Evolutionary conservation across 2,113 vertebrate genomes (phyloP), one percentile per base, ranked within the genome.

Genomic region (Notothenia coriiceps): DNA sequence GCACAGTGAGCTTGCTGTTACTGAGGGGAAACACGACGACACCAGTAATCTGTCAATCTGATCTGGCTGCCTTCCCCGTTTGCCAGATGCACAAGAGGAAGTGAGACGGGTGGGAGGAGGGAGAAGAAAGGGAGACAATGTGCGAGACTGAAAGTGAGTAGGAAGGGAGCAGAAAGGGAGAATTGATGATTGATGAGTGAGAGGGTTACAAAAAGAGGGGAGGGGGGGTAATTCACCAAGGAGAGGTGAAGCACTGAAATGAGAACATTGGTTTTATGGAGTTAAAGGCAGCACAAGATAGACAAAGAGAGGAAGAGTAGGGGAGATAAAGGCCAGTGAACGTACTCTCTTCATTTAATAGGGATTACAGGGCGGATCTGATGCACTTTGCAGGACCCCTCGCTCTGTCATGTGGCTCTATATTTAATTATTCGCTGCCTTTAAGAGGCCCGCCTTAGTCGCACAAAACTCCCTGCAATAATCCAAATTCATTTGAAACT

Each of bases 301-400:
- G 82, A 85, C 76, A 77, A 67, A 88, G 82, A 74, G 77, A 64
- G 83, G 71, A 69, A 73, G 82, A 80, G 69, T 2, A 22, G 75
- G 7, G 66, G 71, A 84, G 71, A 86, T 89, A 90, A 89, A 92
- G 74, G 79, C 78, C 77, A 77, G 72, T 1, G 85, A 88, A 83
- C 74, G 84, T 86, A 66, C 90, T 86, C 78, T 89, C 78, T 83
- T 92, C 77, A 84, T 93, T 92, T 91, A 89, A 88, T 64, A 85
- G 86, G 90, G 93, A 94, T 94, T 93, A 93, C 82, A 54, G 83
- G 71, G 62, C 85, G 86, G 88, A 93, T 93, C 91, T 86, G 86
- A 90, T 91, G 91, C 91, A 87, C 92, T 91, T 82, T 89, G 86
- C 86, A 15, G 83, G 91, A 88, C 92, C 88, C 79, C 76, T 68